Conservation (phyloP, 2,888 invertebrate genomes). For the Periphyllus acericola region DNA sequence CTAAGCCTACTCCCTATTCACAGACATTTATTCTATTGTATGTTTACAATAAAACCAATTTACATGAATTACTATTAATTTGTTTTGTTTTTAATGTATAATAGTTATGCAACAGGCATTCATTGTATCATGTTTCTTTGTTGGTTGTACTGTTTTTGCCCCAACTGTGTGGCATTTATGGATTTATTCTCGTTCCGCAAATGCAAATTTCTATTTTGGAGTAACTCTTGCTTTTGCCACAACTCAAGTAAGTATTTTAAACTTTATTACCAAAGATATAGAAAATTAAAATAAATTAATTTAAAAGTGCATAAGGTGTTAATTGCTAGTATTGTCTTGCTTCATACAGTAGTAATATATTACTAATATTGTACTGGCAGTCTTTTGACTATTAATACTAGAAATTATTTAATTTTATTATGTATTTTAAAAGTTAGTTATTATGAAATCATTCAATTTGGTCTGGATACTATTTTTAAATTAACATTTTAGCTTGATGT, state of each 20-base stretch:
- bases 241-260: constrained; percentile 74
- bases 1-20: constrained; percentile 90
- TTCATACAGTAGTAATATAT: neutral
- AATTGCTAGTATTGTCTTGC: neutral
- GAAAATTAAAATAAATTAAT: neutral
- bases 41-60: constrained; percentile 68
- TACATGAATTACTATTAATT: constrained; percentile 37
- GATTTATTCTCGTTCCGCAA: constrained; percentile 98
- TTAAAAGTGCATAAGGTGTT: neutral
- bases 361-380: neutral
- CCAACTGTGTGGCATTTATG: constrained; percentile 98
- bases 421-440: no score
- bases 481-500: no score
- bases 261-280: neutral
- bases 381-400: no score
- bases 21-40: constrained; percentile 87
- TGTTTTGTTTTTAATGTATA: constrained; percentile 64
- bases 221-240: constrained; percentile 94
- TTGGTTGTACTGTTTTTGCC: constrained; percentile 88
- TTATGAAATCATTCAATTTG: no score
- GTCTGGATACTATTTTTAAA: no score
- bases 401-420: no score
- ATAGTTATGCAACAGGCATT: constrained; percentile 95
- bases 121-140: constrained; percentile 88
- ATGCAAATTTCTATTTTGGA: constrained; percentile 99